Evolutionary conservation across 2,113 vertebrate species (phyloP).

Genomic region (Prionailurus bengalensis): DNA sequence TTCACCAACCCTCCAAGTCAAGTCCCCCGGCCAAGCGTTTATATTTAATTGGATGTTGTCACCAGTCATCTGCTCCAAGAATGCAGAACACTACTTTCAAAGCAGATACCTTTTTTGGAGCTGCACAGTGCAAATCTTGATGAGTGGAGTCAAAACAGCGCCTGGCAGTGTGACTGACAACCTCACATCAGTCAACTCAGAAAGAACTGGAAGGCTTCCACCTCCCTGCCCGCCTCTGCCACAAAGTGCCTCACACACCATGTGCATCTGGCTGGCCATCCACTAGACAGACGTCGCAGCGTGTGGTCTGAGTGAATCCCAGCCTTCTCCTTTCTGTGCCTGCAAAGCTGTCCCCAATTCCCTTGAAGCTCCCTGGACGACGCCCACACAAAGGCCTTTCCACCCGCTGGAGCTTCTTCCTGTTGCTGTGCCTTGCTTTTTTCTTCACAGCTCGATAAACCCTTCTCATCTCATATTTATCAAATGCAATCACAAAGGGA

Average conservation of each 20-base stretch:
- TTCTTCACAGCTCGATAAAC: conserved; percentile 45
- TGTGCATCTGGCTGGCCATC: not conserved
- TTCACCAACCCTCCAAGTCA: conserved; percentile 56
- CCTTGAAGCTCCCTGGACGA: not conserved
- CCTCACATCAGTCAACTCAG: conserved; percentile 55
- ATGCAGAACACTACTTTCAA: conserved; percentile 76
- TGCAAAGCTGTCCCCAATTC: not conserved
- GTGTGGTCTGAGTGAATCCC: not conserved
- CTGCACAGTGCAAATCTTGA: conserved; percentile 72
- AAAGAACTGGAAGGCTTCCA: conserved; percentile 67
- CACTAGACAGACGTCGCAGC: not conserved
- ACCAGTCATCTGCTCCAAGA: conserved; percentile 81
- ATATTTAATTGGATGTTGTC: conserved; percentile 81
- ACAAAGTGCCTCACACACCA: not conserved
- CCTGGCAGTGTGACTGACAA: conserved; percentile 74
- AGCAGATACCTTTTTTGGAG: conserved; percentile 83
- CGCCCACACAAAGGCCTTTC: not conserved
- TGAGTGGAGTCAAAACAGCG: conserved; percentile 69
- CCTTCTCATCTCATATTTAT: conserved; percentile 69
- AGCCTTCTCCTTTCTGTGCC: not conserved
- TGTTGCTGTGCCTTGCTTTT: not conserved
- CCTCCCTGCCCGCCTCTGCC: not conserved
- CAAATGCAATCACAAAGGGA: conserved; percentile 72
- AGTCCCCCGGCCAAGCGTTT: conserved; percentile 68
- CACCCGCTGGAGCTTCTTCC: not conserved